Percentiles rank a stretch among this genome's conserved stretches.
These are phyloP conservation scores for Microctenopoma lineatum DNA, from an alignment of 2,797 vertebrate genomes.

Conservation along the genomic window DNA sequence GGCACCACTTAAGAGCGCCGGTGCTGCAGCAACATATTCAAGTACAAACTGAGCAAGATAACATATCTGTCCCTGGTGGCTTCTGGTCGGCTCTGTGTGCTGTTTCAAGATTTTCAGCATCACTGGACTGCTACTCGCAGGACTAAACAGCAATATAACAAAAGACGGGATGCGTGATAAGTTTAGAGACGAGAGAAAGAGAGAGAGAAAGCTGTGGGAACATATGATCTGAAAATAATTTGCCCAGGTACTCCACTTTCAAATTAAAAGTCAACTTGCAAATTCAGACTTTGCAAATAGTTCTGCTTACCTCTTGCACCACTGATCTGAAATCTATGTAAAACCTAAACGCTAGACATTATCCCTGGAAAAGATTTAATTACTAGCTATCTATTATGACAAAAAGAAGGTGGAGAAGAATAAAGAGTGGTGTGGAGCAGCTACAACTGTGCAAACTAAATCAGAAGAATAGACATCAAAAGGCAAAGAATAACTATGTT, in stretches of 20 bases:
- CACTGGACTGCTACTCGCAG: conserved; percentile 63
- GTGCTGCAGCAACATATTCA: conserved; percentile 21
- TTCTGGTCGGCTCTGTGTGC: conserved; percentile 37
- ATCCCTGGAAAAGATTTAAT: conserved; percentile 14
- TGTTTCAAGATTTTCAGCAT: conserved; percentile 65
- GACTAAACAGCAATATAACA: conserved; percentile 37
- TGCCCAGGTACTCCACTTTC: not conserved
- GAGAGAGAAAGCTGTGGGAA: not conserved
- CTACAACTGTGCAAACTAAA: not conserved
- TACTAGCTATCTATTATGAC: conserved; percentile 22
- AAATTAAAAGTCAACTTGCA: conserved; percentile 4
- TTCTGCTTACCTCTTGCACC: conserved; percentile 8
- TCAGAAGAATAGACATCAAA: fast-evolving
- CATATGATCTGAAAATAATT: conserved; percentile 13
- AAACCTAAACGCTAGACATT: conserved; percentile 6
- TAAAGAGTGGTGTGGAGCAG: not conserved
- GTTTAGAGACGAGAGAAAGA: conserved; percentile 4
- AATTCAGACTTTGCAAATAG: conserved; percentile 9
- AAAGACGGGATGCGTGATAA: not conserved
- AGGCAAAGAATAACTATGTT: conserved; percentile 2
- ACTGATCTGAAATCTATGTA: conserved; percentile 7
- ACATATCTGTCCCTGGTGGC: conserved; percentile 61
- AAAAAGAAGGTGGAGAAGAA: conserved; percentile 2
- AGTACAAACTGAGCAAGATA: conserved; percentile 43
- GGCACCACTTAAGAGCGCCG: conserved; percentile 55